Percentiles rank a stretch among this genome's conserved stretches.
These are phyloP conservation scores for Macrophya alboannulata DNA, from an alignment of 2,888 invertebrate species.

Conservation along the genomic window DNA sequence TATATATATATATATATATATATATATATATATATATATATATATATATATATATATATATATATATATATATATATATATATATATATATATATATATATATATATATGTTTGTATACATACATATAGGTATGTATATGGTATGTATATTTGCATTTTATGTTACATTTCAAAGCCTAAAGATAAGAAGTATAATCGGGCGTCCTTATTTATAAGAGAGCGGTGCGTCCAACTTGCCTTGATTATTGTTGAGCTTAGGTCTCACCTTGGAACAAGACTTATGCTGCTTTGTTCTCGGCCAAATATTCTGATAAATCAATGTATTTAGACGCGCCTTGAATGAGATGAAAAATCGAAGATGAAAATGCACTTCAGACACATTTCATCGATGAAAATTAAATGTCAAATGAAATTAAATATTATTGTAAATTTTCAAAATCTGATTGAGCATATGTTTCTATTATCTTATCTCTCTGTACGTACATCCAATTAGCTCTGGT, in stretches of 20 bases:
- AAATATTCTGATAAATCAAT: constrained; percentile 39
- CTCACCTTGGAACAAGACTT: constrained; percentile 55
- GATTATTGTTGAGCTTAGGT: constrained; percentile 57
- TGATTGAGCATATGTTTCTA: background rate
- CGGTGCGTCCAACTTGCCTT: constrained; percentile 50
- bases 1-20: background rate
- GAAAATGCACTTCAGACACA: background rate
- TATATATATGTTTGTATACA: too few relatives aligned
- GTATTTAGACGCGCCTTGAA: background rate
- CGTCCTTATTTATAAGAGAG: constrained; percentile 33
- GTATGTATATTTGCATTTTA: constrained; percentile 7
- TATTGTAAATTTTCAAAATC: background rate
- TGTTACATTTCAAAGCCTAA: constrained; percentile 21
- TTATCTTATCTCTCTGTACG: background rate
- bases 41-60: background rate
- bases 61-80: background rate
- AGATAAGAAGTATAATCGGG: constrained; percentile 23
- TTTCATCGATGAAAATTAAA: background rate
- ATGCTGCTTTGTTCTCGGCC: constrained; percentile 47
- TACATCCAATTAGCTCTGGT: background rate
- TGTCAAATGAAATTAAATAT: background rate
- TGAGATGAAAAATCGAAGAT: background rate
- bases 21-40: too few relatives aligned
- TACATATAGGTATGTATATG: background rate
- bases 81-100: background rate